Evolutionary conservation across 2,113 vertebrate species (phyloP), one percentile per base, ranked within the genome.

Genomic region (Antigone vipio): DNA sequence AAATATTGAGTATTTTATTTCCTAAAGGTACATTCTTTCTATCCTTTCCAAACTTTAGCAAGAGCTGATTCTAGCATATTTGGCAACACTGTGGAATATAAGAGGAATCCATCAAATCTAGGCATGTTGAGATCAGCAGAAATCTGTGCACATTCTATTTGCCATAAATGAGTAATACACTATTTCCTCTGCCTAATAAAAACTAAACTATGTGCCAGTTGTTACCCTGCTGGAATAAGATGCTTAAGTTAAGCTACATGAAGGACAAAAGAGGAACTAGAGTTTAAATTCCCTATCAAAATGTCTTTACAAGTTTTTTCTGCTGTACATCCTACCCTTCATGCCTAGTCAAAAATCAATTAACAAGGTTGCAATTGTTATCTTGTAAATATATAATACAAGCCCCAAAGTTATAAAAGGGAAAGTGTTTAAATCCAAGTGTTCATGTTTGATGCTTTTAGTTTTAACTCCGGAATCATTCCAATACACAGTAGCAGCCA

Each of bases 281-380:
- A 59, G 9, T 68, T 58, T 72, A 58, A 67, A 60, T 10, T 60
- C 16, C 13, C 56, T 58, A 78, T 19, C 11, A 86, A 95, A 79
- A 85, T 56, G 6, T 87, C 47, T 85, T 84, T 69, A 4, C 27
- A 79, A 68, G 9, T 93, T 85, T 80, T 59, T 66, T 85, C 80
- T 88, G 35, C n/a, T 97, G 32, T 95, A 81, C 15, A 69, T 73
- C 27, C 75, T 77, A 49, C 22, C 81, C 26, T 56, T 68, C 47
- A 59, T 42, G 26, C 45, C 69, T 45, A 85, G 35, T 73, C 26
- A 95, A 95, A 95, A 97, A 93, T 80, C 86, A 95, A 11, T 89
- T 32, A 94, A 92, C 13, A 38, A 66, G 20, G 49, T 85, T 96
- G 47, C 15, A 72, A 79, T 86, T 94, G 38, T 91, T 77, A 87